Evolutionary conservation across 2,797 vertebrate genomes (phyloP), one percentile per base, ranked within the genome.

Genomic region (Psittacula derbiana): DNA sequence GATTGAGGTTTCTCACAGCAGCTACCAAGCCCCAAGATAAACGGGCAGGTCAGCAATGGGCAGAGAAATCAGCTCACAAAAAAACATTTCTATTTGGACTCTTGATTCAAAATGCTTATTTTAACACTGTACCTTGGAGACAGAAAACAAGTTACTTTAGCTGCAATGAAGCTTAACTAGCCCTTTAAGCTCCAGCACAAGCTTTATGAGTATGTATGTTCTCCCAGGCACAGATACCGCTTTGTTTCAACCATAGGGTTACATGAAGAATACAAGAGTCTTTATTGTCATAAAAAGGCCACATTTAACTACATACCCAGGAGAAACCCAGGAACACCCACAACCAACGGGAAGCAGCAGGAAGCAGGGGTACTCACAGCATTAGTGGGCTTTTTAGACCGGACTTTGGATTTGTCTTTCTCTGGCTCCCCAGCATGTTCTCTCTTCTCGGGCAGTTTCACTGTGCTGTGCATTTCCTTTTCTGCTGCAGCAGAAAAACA

Each of bases 351-450:
- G 13, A 24, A 66, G 52, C 73, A 67, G 12, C 50, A 60, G 57
- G 70, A 60, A 12, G 18, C 61, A 76, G 80, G 16, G 0, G 20
- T 97, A 98, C 97, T 98, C 86, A 97, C 96, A 79, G 97, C 96
- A 73, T 97, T 98, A 72, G 97, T 98, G 41, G 95, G 88, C 87
- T 98, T 98, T 43, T 97, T 98, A 72, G 98, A 97, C 31, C 98
- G 98, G 66, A 98, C 98, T 95, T 98, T 98, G 87, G 98, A 90
- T 90, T 97, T 98, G 94, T 99, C 99, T 91, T 97, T 97, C 75
- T 98, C 98, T 69, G 83, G 86, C 91, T 97, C 96, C 57, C 90
- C 67, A 11, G 55, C 5, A 6, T 78, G 95, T 31, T 98, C 97
- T 73, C 96, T 96, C 78, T 97, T 97, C 93, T 98, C 98, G 7